A percentile compares a stretch with the other conserved stretches of the same genome.
phyloP scores from a whole-genome alignment of 2,113 vertebrate genomes.

The Phrynocephalus versicolor region DNA sequence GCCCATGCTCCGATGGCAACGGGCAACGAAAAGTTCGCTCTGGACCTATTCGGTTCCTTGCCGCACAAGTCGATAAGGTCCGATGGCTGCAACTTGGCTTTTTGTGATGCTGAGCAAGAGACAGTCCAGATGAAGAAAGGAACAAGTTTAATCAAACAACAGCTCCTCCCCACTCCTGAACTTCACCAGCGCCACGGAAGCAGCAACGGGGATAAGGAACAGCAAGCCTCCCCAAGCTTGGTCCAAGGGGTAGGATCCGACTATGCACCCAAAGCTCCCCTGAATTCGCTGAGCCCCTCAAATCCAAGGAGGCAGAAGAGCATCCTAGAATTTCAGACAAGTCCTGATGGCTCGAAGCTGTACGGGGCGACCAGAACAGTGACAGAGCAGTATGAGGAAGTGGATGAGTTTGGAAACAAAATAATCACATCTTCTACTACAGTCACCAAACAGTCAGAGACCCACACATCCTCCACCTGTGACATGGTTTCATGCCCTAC shows the following conservation, averaged over 20 bases:
- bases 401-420: conserved; percentile 78
- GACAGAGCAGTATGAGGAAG: conserved; percentile 82
- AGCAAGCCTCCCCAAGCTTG: conserved; percentile 46
- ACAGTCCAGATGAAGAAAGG: conserved; percentile 37
- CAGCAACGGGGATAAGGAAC: conserved; percentile 41
- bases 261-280: conserved; percentile 33
- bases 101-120: conserved; percentile 46
- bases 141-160: conserved; percentile 41
- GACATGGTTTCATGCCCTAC: conserved; percentile 62
- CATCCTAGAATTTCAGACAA: conserved; percentile 80
- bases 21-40: conserved; percentile 52
- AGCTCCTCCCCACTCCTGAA: conserved; percentile 15
- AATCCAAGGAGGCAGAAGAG: conserved; percentile 77
- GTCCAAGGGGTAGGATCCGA: conserved; percentile 46
- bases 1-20: conserved; percentile 25
- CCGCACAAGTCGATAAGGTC: conserved; percentile 28
- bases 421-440: conserved; percentile 81
- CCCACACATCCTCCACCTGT: conserved; percentile 45
- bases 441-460: conserved; percentile 78
- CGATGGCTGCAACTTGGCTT: not conserved
- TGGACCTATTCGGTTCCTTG: conserved; percentile 43
- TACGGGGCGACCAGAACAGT: conserved; percentile 75
- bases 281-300: conserved; percentile 44
- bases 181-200: not conserved
- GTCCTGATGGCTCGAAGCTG: conserved; percentile 66